phyloP scores from a whole-genome alignment of 2,113 vertebrate genomes.

The Beaufortia kweichowensis region DNA sequence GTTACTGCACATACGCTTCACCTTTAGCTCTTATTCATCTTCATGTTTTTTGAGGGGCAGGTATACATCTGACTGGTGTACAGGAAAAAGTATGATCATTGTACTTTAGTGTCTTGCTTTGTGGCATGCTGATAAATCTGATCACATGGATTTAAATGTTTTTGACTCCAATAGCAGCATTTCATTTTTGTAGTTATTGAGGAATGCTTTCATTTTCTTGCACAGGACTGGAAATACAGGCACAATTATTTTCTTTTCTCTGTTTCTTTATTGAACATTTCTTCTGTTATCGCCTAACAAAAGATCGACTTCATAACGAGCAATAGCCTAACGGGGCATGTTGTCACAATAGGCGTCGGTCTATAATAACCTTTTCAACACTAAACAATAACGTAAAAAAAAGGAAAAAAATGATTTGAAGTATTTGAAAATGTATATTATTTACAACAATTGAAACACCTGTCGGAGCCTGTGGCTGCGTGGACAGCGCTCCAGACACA shows the following conservation, averaged over 20 bases:
- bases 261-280: background rate
- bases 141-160: slow-evolving; percentile 16
- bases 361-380: too few relatives aligned
- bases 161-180: background rate
- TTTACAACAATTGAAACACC: too few relatives aligned
- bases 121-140: slow-evolving; percentile 21
- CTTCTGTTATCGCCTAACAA: too few relatives aligned
- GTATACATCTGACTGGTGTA: background rate
- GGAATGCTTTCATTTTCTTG: background rate
- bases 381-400: too few relatives aligned
- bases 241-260: background rate
- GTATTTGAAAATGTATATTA: too few relatives aligned
- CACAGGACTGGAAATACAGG: too few relatives aligned
- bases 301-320: too few relatives aligned
- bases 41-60: background rate
- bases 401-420: too few relatives aligned
- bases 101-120: slow-evolving; percentile 5
- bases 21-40: background rate
- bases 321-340: too few relatives aligned
- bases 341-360: too few relatives aligned
- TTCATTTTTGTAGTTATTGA: background rate
- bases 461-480: too few relatives aligned
- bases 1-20: background rate
- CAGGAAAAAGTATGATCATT: background rate
- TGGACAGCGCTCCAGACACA: too few relatives aligned